These are phyloP conservation scores for Melieria picta DNA, from an alignment of 2,888 invertebrate genomes.

Conservation along the genomic window DNA sequence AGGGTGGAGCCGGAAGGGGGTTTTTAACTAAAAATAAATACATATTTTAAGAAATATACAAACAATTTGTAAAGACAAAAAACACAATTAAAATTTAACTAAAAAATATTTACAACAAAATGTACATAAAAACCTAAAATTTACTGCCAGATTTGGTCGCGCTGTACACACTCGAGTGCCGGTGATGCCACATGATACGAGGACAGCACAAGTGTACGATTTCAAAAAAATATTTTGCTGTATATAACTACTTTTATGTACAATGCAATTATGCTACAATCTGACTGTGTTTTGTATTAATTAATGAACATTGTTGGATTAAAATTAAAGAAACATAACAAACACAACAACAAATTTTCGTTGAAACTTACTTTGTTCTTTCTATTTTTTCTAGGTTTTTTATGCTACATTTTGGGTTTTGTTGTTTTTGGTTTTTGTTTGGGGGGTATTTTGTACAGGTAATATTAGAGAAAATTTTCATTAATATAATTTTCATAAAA, in stretches of 20 bases:
- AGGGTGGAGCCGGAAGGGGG: too few relatives aligned
- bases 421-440: conserved; percentile 1
- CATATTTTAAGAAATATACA: background rate
- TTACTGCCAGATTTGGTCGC: too few relatives aligned
- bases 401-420: conserved; percentile 48
- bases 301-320: background rate
- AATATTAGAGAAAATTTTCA: conserved; percentile 27
- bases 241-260: too few relatives aligned
- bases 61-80: background rate
- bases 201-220: too few relatives aligned
- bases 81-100: too few relatives aligned
- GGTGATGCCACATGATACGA: too few relatives aligned
- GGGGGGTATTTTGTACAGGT: conserved; percentile 17
- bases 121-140: background rate
- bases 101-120: background rate
- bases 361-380: conserved; percentile 56
- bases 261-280: conserved; percentile 4
- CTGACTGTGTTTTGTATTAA: background rate
- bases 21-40: background rate
- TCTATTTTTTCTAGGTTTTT: conserved; percentile 55
- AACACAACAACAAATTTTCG: conserved; percentile 1
- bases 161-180: too few relatives aligned
- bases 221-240: too few relatives aligned
- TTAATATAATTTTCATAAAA: conserved; percentile 7
- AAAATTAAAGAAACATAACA: conserved; percentile 16